Evolutionary conservation across 1,140 invertebrate species (phyloP).

Genomic region (Caenorhabditis elegans): DNA sequence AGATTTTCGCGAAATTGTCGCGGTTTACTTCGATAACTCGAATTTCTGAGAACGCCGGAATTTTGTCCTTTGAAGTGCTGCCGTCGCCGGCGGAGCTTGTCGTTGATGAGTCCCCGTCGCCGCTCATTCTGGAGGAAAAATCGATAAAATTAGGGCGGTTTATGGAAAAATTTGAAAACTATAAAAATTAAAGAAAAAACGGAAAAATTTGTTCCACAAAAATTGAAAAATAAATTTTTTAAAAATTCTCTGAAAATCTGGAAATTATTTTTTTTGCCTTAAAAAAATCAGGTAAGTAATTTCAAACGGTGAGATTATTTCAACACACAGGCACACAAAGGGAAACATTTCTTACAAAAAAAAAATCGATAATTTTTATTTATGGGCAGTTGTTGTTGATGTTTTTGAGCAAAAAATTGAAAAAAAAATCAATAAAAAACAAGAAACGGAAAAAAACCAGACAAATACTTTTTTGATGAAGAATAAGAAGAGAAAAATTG

Average conservation of each 20-base stretch:
- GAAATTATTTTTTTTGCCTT: too few species aligned
- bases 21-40: slow-evolving; percentile 17
- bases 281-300: slow-evolving; percentile 10
- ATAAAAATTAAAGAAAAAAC: too few species aligned
- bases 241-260: background rate
- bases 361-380: background rate
- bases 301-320: background rate
- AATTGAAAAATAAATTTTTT: too few species aligned
- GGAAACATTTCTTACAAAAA: too few species aligned
- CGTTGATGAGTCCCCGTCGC: background rate
- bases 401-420: background rate
- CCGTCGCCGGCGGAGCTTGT: background rate
- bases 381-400: too few species aligned
- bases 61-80: background rate
- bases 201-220: too few species aligned
- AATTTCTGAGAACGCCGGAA: background rate
- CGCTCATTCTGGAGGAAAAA: background rate
- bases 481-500: too few species aligned
- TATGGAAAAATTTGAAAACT: too few species aligned
- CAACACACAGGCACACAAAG: background rate
- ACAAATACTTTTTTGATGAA: too few species aligned
- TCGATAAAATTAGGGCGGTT: too few species aligned
- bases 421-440: background rate
- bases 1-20: background rate
- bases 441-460: background rate